Base-by-base conservation (phyloP, 2,888 invertebrate genomes). In the Melinaea marsaeus region DNA sequence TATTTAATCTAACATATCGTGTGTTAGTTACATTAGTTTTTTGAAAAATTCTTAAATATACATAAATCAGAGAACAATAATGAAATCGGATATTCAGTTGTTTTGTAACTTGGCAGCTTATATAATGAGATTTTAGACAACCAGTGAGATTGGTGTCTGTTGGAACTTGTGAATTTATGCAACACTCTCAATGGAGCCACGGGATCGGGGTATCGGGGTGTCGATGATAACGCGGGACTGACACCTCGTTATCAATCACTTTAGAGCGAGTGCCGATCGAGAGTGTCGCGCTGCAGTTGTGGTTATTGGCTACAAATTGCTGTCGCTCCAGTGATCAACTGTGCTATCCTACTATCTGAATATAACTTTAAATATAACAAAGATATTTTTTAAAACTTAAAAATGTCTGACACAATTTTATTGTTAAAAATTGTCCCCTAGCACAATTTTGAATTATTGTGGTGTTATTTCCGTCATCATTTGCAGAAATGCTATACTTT, bases 251-350 rank as follows among this genome's bases (percentile, higher is more conserved):
- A 88, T 89, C 87, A 86, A 88, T 88, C 88, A 89, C 78, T 74
- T 68, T 71, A 73, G 74, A 79, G 76, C 73, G 85, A 84, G 84
- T 84, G 81, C 77, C 74, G 81, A 77, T 75, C 75, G 75, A 76
- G 77, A 78, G 84, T 84, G 79, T 88, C 84, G 80, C 76, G 79
- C 85, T 86, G 81, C 86, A 83, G 77, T 84, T 85, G 87, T 77
- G 87, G 87, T 84, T 85, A 86, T 87, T 80, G 78, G 75, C 75
- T 81, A 85, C 87, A 88, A 88, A 88, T 86, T 85, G 84, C 78
- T 80, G 82, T 85, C 85, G 79, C 74, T 73, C 74, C 75, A 77
- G 77, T 84, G 81, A 85, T 86, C 82, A 85, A 85, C 80, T 79
- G 78, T 78, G 75, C 75, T 77, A 62, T 60, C 59, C 63, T 63